Base-by-base conservation (phyloP, 2,113 vertebrate species). In the Thomomys bottae region DNA sequence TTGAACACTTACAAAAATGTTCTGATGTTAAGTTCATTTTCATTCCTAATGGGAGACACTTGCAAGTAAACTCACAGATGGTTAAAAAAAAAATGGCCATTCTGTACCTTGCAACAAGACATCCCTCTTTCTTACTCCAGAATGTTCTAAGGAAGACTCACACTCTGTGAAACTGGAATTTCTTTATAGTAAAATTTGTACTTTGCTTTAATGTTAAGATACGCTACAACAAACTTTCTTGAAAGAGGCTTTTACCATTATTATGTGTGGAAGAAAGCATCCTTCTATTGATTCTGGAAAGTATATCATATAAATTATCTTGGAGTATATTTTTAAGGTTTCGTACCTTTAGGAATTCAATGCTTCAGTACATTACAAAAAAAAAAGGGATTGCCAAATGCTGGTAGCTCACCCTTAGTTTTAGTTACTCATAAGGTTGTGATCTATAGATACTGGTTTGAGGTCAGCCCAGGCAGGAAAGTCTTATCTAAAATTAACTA, bases 271-370 rank as follows among this genome's bases (percentile, higher is more conserved):
- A 78, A 78, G 66, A 61, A 80, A 76, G 26, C 66, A 38, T 61
- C 32, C 6, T 23, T 91, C 24, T 92, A 30, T n/a, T 57, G 57
- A 49, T 86, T 38, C 42, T 66, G 95, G n/a, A 45, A 66, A 63
- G 21, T 66, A 24, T 77, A 78, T 80, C 72, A 57, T 42, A 0
- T 90, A 42, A 75, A 49, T 21, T 86, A 15, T 76, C 70, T 14
- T 72, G 40, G 94, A 83, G 8, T 89, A 63, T 66, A n/a, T 79
- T 86, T 90, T 61, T 84, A 12, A 77, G 36, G 24, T 83, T 94
- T 75, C 59, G 11, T 91, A 54, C 61, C 18, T 84, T 87, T 66
- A 87, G 61, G n/a, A 90, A 71, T 38, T 17, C 10, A 76, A 9
- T 72, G 2, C 42, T 42, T 89, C 28, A 80, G 20, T 40, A 34